These are phyloP conservation scores for Catonia carolina DNA, from an alignment of 2,888 invertebrate species.

Conservation along the genomic window DNA sequence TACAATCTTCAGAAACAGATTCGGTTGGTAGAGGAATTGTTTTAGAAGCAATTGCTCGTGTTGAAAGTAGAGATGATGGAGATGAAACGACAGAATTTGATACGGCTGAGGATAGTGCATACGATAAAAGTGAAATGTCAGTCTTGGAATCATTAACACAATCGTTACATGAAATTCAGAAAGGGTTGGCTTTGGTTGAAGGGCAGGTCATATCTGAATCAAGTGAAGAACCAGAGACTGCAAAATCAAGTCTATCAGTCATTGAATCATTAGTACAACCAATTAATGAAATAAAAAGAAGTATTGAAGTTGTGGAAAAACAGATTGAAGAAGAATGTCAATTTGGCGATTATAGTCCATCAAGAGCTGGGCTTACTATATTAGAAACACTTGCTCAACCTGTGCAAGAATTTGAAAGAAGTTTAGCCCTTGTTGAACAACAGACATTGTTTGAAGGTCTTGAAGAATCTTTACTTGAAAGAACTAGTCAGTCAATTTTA, in stretches of 20 bases:
- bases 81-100: slow-evolving; percentile 30
- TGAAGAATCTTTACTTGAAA: slow-evolving; percentile 23
- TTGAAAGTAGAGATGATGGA: slow-evolving; percentile 24
- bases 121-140: slow-evolving; percentile 34
- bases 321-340: slow-evolving; percentile 39
- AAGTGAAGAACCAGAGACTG: slow-evolving; percentile 30
- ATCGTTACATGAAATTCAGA: slow-evolving; percentile 53
- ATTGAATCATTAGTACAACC: slow-evolving; percentile 45
- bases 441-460: slow-evolving; percentile 20
- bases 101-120: slow-evolving; percentile 32
- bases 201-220: slow-evolving; percentile 41
- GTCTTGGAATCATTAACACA: slow-evolving; percentile 43
- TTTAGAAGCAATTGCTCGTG: slow-evolving; percentile 16
- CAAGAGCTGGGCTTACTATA: slow-evolving; percentile 29
- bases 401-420: slow-evolving; percentile 37
- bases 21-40: slow-evolving; percentile 18
- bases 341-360: slow-evolving; percentile 33
- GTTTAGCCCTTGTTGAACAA: slow-evolving; percentile 33
- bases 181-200: slow-evolving; percentile 46
- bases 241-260: slow-evolving; percentile 33
- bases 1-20: slow-evolving; percentile 25
- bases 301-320: slow-evolving; percentile 46
- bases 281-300: slow-evolving; percentile 53
- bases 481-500: slow-evolving; percentile 33
- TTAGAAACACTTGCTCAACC: slow-evolving; percentile 39